Base-by-base conservation (phyloP, 2,113 vertebrate genomes). In the Alouatta palliata region DNA sequence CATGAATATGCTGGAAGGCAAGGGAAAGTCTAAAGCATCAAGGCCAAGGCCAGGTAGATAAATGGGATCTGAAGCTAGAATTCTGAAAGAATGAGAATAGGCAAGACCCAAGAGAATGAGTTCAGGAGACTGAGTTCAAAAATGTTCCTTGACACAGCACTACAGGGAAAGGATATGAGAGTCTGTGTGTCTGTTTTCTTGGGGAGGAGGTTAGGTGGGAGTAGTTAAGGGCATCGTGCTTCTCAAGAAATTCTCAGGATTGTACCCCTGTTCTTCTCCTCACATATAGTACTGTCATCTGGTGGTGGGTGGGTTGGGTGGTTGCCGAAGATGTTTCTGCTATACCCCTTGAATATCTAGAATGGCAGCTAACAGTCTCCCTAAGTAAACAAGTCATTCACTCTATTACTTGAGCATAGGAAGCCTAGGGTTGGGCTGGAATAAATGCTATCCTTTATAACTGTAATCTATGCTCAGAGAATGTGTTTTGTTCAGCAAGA, bases 391-490 rank as follows among this genome's bases (percentile, higher is more conserved):
- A 80, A 75, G 5, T 43, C 20, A 47, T 52, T 79, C 20, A 43
- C 54, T 94, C 10, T 47, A 27, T 71, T 37, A 54, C 16, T n/a
- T 91, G n/a, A 82, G 9, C 35, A 43, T 71, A 77, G 35, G 73
- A 52, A 71, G 8, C 68, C 56, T 54, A 79, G 45, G 3, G 0
- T 20, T 71, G 45, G 25, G 19, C 35, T 84, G 23, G 14, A 87
- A 76, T 49, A 77, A 86, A 90, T 35, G 40, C 11, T 43, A 8
- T 49, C 84, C 30, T 73, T 95, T 58, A 30, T 79, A 45, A 75
- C 37, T 73, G 23, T 87, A 71, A 86, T 77, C 88, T 40, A 80
- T 71, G 25, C 45, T 83, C 86, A 92, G 56, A 90, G 54, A 81
- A 66, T 30, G 17, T 20, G 25, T 87, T 92, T 94, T 61, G 27